Percentiles rank a stretch among this genome's conserved stretches.
These are phyloP conservation scores for Pyrgus malvae DNA, from an alignment of 2,888 invertebrate genomes.

Conservation along the genomic window DNA sequence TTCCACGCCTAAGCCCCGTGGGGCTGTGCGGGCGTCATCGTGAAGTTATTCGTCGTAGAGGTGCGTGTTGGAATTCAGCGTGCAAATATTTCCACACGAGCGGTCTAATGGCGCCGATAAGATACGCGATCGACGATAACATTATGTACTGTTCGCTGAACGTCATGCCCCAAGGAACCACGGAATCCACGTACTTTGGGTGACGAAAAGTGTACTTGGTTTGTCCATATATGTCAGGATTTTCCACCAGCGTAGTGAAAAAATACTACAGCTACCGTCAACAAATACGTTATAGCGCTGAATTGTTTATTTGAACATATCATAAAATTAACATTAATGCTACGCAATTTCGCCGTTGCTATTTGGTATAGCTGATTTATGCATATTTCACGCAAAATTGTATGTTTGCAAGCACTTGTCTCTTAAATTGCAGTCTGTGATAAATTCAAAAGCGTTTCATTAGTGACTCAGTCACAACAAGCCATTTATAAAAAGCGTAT, in stretches of 20 bases:
- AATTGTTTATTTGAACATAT: too few species aligned
- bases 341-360: too few species aligned
- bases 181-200: background rate
- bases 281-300: too few species aligned
- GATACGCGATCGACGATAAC: constrained; percentile 20
- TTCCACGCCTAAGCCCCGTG: too few species aligned
- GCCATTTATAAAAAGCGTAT: constrained; percentile 17
- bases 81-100: constrained; percentile 55
- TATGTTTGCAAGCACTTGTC: background rate
- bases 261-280: too few species aligned
- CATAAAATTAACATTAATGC: too few species aligned
- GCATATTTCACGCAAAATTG: background rate
- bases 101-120: constrained; percentile 23
- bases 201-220: too few species aligned
- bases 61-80: constrained; percentile 48
- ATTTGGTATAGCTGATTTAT: background rate
- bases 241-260: too few species aligned
- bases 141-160: constrained; percentile 9
- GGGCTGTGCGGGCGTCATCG: constrained; percentile 46
- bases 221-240: too few species aligned
- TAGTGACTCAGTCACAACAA: constrained; percentile 13
- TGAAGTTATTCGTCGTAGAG: constrained; percentile 42
- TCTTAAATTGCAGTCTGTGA: background rate
- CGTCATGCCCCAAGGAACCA: constrained; percentile 1
- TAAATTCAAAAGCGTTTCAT: constrained; percentile 5